Conservation (phyloP, 2,888 invertebrate genomes). For the Escarpia spicata region DNA sequence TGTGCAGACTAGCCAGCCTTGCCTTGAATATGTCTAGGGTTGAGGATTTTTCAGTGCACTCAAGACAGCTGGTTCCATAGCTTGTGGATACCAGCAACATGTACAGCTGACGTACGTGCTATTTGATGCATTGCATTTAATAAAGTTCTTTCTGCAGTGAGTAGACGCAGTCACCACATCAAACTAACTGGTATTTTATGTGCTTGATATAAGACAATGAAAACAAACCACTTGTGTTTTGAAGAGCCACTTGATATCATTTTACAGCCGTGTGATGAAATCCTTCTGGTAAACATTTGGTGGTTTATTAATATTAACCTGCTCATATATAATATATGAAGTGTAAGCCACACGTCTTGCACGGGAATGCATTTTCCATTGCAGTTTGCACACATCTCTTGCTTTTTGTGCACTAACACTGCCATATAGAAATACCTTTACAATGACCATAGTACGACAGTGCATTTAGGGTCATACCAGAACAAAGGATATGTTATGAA, state of each 20-base stretch:
- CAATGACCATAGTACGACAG: not conserved
- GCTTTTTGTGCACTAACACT: not conserved
- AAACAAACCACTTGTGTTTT: not conserved
- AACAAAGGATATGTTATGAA: conserved; percentile 7
- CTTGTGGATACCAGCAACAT: too few relatives aligned
- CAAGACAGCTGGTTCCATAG: too few relatives aligned
- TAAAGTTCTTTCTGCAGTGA: not conserved
- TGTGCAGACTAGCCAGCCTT: too few relatives aligned
- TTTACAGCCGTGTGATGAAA: not conserved
- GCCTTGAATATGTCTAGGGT: too few relatives aligned
- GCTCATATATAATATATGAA: not conserved
- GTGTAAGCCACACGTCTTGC: too few relatives aligned
- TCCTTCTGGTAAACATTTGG: not conserved
- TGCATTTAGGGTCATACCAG: not conserved
- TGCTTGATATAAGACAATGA: not conserved
- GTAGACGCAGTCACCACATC: not conserved
- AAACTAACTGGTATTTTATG: not conserved
- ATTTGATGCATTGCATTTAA: not conserved
- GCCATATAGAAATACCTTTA: not conserved
- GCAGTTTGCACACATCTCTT: not conserved
- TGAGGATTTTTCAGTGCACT: too few relatives aligned
- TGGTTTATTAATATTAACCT: not conserved
- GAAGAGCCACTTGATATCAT: not conserved
- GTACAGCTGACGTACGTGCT: not conserved
- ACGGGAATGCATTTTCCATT: not conserved